Evolutionary conservation across 2,113 vertebrate species (phyloP).

Genomic region (Beaufortia kweichowensis): DNA sequence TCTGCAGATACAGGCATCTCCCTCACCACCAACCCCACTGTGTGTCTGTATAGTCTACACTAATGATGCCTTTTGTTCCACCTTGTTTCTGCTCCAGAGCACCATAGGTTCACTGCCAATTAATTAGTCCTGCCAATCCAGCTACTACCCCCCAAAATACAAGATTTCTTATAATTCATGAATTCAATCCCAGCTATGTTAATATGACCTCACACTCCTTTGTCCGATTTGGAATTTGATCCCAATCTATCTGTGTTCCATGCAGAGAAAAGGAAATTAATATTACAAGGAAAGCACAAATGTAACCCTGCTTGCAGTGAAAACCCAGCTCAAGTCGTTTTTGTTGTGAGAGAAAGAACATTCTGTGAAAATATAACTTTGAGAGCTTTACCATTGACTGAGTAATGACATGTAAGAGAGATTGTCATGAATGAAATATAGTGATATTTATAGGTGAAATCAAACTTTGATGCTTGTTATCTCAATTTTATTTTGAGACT

Average conservation of each 20-base stretch:
- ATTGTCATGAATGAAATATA: no score
- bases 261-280: not conserved
- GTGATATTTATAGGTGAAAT: no score
- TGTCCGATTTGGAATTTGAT: constrained; percentile 4
- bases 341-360: no score
- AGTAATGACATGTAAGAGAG: no score
- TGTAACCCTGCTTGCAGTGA: no score
- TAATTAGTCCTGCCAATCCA: constrained; percentile 40
- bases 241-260: not conserved
- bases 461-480: no score
- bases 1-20: constrained; percentile 26
- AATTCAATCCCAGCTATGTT: not conserved
- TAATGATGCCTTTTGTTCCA: constrained; percentile 36
- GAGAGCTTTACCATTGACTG: no score
- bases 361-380: no score
- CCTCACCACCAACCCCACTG: not conserved
- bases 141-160: not conserved
- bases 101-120: constrained; percentile 20
- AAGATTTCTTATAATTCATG: not conserved
- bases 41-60: not conserved
- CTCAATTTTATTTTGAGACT: no score
- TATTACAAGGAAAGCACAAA: not conserved
- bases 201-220: not conserved
- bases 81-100: constrained; percentile 32
- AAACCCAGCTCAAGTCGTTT: no score